Base-by-base conservation (phyloP, 2,888 invertebrate genomes). In the Chloroclystis v-ata region DNA sequence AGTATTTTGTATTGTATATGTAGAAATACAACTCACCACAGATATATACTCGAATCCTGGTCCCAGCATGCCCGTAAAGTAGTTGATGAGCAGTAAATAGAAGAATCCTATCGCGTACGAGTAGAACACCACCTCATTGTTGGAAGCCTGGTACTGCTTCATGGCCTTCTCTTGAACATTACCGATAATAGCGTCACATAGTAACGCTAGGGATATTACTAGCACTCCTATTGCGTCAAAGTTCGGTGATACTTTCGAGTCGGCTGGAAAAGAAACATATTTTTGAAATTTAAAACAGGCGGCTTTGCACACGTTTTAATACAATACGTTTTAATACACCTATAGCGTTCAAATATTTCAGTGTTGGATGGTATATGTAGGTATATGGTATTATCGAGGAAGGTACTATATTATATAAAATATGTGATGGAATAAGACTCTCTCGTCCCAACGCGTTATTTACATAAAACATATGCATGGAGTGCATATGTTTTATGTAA, bases 81-180 rank as follows among this genome's bases (percentile, higher is more conserved):
- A 64, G 75, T 97, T 92, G 10, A 94, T 92, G 9, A 91, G 65
- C 38, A 95, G 84, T 38, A 98, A 89, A 77, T 97, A 97, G 0
- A 93, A 59, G 69, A 95, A 95, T 3, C 96, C 98, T 59, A 98
- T 91, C 0, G 93, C 92, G 77, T 98, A 98, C 0, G 98, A 98
- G 72, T 96, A 97, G 43, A 96, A 89, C 0, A 97, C 97, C 37
- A 98, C 94, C 89, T 98, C 98, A 55, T 95, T 94, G 77, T 96
- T 97, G 0, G 93, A 89, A 0, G 96, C 96, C 53, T 92, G 91
- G 70, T 93, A 90, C 52, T 91, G 91, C 65, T 94, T 95, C 94
- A 99, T 97, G 0, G 94, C 93, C 73, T 97, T 97, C 76, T 99
- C 98, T 81, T 99, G 98, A 0, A 98, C 94, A 82, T 99, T 99